These are phyloP conservation scores for Cheumatopsyche charites DNA, from an alignment of 1,140 invertebrate genomes.

Conservation along the genomic window DNA sequence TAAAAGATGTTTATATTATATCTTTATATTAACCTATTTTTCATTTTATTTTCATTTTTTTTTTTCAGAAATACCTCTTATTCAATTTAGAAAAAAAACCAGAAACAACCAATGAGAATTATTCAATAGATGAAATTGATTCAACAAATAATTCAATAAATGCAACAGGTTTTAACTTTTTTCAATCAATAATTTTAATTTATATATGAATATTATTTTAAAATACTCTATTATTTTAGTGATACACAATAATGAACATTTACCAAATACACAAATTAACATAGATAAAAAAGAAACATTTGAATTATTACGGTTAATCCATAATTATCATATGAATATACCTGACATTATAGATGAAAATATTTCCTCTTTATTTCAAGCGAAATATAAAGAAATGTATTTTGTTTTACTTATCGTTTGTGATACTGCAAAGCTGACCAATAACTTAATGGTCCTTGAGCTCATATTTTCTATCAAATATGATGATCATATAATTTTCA, in stretches of 20 bases:
- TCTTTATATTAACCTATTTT: background rate
- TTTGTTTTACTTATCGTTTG: background rate
- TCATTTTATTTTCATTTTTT: background rate
- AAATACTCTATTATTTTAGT: background rate
- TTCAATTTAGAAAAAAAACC: background rate
- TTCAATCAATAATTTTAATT: background rate
- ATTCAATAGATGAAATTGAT: background rate
- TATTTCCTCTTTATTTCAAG: background rate
- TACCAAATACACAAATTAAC: background rate
- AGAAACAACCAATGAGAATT: background rate
- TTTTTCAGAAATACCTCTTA: background rate
- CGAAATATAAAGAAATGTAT: slow-evolving; percentile 19
- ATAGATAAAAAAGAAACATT: slow-evolving; percentile 11
- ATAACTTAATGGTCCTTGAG: background rate
- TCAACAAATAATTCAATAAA: background rate
- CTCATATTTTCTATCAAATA: background rate
- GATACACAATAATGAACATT: background rate
- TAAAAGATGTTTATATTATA: background rate
- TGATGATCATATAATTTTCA: background rate
- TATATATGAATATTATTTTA: background rate
- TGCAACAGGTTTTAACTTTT: background rate
- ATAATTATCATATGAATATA: slow-evolving; percentile 11
- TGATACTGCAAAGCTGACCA: background rate
- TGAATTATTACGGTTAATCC: slow-evolving; percentile 1
- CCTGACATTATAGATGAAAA: slow-evolving; percentile 1